phyloP scores from a whole-genome alignment of 2,113 vertebrate species.

The Corythaeola cristata region DNA sequence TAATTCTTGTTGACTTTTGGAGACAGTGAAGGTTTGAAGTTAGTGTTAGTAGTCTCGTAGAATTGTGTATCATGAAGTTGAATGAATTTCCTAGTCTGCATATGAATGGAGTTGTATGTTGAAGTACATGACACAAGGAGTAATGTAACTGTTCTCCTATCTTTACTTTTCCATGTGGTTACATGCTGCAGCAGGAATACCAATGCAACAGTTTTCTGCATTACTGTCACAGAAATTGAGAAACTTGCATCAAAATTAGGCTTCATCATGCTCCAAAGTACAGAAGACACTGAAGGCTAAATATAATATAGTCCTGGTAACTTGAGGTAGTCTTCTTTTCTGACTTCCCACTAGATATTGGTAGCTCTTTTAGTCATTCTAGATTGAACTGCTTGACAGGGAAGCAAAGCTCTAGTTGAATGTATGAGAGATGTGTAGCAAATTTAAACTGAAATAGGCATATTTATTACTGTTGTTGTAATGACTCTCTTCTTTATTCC shows the following conservation, averaged over 20 bases:
- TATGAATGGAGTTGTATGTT: background rate
- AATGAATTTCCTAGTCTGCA: background rate
- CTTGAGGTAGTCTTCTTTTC: background rate
- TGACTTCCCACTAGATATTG: background rate
- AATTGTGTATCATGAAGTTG: background rate
- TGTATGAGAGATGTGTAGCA: background rate
- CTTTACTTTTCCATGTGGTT: background rate
- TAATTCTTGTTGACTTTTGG: background rate
- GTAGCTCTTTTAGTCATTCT: background rate
- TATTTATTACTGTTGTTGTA: background rate
- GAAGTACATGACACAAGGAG: background rate
- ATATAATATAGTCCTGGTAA: background rate
- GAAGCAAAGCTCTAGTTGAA: background rate
- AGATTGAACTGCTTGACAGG: background rate
- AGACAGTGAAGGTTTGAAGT: background rate
- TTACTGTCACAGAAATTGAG: background rate
- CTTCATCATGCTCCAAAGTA: background rate
- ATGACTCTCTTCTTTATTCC: background rate
- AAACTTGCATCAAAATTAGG: background rate
- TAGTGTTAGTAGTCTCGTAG: background rate
- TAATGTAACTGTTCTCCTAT: background rate
- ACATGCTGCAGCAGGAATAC: background rate
- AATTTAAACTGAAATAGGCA: background rate
- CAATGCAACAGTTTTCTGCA: accelerated
- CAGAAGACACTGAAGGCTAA: background rate